Evolutionary conservation across 2,797 vertebrate genomes (phyloP), one percentile per base, ranked within the genome.

Genomic region (Gallinago solitaria): DNA sequence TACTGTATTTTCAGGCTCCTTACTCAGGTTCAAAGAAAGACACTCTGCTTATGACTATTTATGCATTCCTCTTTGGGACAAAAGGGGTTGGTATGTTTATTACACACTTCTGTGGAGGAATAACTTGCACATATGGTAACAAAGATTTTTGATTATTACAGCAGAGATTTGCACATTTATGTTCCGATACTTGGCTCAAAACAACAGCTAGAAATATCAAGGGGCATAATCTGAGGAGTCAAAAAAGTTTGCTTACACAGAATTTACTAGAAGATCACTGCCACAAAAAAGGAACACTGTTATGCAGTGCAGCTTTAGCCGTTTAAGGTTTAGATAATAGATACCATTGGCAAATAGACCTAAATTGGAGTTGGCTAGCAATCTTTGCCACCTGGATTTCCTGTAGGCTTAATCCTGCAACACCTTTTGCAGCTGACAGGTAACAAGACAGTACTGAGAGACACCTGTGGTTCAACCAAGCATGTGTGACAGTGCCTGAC

Each of bases 21-120:
- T 59, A 23, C 41, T 87, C 74, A 77, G 56, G 68, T 86, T 88
- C 57, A 85, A 85, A 78, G 63, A 83, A 25, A 80, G 47, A 48
- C 20, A 25, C 60, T 61, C 45, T 79, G 71, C 76, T 85, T 65
- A 37, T 48, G 18, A n/a, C 25, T 73, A 15, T 48, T 63, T 60
- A 33, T 50, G 41, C 51, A 45, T 80, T 86, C 53, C 43, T 74
- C 32, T 69, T 30, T 11, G 37, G 56, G 65, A 86, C 35, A 90
- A 57, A 57, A 63, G 20, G 28, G 51, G 5, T 35, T 61, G 41
- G 61, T 70, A 69, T 70, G 43, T 18, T 90, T 51, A n/a, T 56
- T 54, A 16, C 3, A 4, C 39, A 41, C 33, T 74, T 56, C 23
- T 39, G 30, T 33, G 32, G 23, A 71, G 30, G 54, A 70, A 57